phyloP scores from a whole-genome alignment of 2,113 vertebrate species.

The Catharus bicknelli region DNA sequence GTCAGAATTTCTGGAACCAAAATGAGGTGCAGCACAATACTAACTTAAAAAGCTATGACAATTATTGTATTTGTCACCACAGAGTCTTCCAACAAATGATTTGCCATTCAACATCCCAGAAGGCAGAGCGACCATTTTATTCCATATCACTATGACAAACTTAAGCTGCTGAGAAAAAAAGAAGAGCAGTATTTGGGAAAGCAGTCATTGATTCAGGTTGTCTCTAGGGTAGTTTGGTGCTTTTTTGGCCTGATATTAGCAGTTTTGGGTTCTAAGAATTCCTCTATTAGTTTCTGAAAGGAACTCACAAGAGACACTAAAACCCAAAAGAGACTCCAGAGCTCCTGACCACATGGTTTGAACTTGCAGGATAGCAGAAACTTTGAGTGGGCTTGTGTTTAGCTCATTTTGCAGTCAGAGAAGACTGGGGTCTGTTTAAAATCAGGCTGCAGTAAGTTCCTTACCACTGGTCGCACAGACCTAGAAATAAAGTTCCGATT shows the following conservation, averaged over 20 bases:
- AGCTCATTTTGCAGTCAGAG: neutral
- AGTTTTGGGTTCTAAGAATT: neutral
- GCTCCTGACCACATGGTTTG: neutral
- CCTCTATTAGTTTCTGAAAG: neutral
- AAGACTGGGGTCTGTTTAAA: neutral
- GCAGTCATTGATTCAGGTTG: neutral
- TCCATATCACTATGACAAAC: accelerated
- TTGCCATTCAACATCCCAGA: neutral
- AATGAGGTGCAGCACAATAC: neutral
- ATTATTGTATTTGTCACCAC: neutral
- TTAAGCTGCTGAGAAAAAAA: neutral
- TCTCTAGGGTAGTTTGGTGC: neutral
- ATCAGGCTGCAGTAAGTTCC: neutral
- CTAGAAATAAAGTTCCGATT: neutral
- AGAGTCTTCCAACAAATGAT: neutral
- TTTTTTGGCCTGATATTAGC: neutral
- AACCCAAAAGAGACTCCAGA: neutral
- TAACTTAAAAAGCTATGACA: neutral
- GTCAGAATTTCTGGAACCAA: neutral
- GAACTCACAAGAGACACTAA: neutral
- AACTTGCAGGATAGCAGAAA: neutral
- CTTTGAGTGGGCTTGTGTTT: neutral
- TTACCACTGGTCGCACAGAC: neutral
- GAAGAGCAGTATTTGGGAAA: neutral
- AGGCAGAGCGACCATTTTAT: neutral